phyloP scores from a whole-genome alignment of 1,140 invertebrate species.

The Carposina sasakii region DNA sequence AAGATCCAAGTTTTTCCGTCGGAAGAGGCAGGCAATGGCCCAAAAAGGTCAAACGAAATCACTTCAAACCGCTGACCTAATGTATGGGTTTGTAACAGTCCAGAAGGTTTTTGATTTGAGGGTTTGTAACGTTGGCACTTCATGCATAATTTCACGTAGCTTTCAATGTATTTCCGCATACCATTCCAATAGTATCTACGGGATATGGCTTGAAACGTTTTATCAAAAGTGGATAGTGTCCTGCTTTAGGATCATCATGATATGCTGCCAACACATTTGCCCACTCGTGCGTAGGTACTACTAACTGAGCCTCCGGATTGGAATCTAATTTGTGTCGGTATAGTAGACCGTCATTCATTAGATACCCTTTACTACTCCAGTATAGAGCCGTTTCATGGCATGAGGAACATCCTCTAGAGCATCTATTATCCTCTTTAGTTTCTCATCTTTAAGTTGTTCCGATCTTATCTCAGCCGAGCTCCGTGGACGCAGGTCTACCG shows the following conservation, averaged over 20 bases:
- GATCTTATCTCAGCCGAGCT: no score
- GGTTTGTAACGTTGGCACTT: neutral
- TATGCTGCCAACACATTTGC: neutral
- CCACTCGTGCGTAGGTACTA: neutral
- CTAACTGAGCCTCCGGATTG: neutral
- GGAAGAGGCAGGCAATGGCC: slow-evolving; percentile 11
- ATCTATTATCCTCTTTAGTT: no score
- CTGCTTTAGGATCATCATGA: neutral
- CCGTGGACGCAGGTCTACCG: no score
- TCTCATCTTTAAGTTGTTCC: no score
- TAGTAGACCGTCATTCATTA: neutral
- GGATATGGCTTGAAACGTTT: neutral
- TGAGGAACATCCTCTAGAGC: no score
- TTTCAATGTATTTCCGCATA: slow-evolving; percentile 20
- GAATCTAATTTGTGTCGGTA: no score
- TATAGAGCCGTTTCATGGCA: neutral
- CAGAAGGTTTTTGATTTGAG: slow-evolving; percentile 10
- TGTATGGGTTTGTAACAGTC: slow-evolving; percentile 8
- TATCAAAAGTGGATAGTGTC: neutral
- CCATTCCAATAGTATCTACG: slow-evolving; percentile 20
- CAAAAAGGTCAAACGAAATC: slow-evolving; percentile 24
- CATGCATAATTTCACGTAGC: slow-evolving; percentile 10
- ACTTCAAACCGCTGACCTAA: slow-evolving; percentile 18
- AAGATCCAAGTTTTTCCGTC: slow-evolving; percentile 23
- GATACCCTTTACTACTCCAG: neutral